Evolutionary conservation across 2,888 invertebrate species (phyloP).

Genomic region (Machimus rusticus): DNA sequence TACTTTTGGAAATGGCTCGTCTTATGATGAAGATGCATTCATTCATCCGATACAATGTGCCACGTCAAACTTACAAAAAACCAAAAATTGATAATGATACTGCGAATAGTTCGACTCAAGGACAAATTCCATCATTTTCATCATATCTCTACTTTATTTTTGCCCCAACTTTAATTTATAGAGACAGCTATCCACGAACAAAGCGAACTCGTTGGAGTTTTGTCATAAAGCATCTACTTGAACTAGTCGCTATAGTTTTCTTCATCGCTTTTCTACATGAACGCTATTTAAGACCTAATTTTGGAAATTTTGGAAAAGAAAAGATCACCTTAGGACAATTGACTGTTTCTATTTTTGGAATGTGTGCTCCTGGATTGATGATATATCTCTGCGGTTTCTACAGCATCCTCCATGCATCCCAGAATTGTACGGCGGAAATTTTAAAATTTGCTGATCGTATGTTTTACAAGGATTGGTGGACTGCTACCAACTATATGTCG

Average conservation of each 20-base stretch:
- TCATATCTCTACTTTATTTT: conserved; percentile 86
- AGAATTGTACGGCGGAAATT: conserved; percentile 90
- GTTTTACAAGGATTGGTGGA: conserved; percentile 96
- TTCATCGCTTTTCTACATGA: conserved; percentile 83
- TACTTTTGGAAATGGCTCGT: conserved; percentile 67
- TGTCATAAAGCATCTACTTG: conserved; percentile 73
- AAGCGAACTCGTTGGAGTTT: conserved; percentile 77
- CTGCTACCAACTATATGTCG: conserved; percentile 77
- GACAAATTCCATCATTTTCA: conserved; percentile 70
- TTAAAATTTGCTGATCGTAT: conserved; percentile 85
- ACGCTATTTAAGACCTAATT: conserved; percentile 74
- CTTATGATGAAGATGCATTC: conserved; percentile 89
- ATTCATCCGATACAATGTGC: conserved; percentile 76
- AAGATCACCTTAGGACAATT: conserved; percentile 58
- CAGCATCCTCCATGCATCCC: conserved; percentile 87
- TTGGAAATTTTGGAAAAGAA: conserved; percentile 61
- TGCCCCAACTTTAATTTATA: conserved; percentile 78
- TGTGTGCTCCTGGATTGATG: conserved; percentile 77
- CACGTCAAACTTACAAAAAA: conserved; percentile 67
- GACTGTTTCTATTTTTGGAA: conserved; percentile 72
- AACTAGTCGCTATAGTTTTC: conserved; percentile 81
- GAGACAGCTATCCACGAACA: conserved; percentile 78
- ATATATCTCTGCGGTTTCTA: conserved; percentile 82
- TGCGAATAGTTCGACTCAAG: conserved; percentile 65
- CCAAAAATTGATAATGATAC: conserved; percentile 66